Conservation (phyloP, 2,888 invertebrate species). For the Achlya flavicornis region DNA sequence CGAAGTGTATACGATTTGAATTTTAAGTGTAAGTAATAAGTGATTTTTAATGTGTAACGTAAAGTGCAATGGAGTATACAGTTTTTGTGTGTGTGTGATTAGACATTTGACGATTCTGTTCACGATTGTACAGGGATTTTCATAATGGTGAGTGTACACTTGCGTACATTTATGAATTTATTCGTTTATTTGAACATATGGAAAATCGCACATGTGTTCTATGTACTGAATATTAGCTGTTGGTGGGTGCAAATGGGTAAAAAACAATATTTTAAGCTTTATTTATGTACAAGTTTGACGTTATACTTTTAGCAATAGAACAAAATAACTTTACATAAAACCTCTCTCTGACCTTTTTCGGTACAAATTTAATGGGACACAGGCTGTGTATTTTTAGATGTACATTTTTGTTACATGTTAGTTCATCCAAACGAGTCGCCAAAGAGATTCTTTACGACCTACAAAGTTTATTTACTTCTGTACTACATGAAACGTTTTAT, state of each 20-base stretch:
- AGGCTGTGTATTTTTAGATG: background rate
- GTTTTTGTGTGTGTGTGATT: conserved; percentile 57
- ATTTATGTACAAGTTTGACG: too few species aligned
- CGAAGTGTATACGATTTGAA: conserved; percentile 47
- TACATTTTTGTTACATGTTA: background rate
- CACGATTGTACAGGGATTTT: conserved; percentile 56
- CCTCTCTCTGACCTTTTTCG: background rate
- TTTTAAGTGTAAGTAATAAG: conserved; percentile 36
- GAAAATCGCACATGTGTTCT: background rate
- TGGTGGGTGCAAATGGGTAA: too few species aligned
- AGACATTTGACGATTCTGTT: conserved; percentile 46
- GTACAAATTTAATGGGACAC: background rate
- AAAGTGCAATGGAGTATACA: conserved; percentile 53
- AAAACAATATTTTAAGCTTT: too few species aligned
- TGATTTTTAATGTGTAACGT: conserved; percentile 50
- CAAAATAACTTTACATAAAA: background rate
- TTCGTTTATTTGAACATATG: conserved; percentile 1
- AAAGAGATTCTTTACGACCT: background rate
- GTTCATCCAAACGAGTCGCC: background rate
- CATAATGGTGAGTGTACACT: conserved; percentile 59
- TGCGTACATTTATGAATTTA: conserved; percentile 16
- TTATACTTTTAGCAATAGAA: too few species aligned
- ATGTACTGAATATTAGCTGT: background rate
- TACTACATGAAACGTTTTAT: background rate
- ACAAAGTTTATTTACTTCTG: background rate